These are phyloP conservation scores for Chunga burmeisteri DNA, from an alignment of 2,113 vertebrate species.

Conservation along the genomic window DNA sequence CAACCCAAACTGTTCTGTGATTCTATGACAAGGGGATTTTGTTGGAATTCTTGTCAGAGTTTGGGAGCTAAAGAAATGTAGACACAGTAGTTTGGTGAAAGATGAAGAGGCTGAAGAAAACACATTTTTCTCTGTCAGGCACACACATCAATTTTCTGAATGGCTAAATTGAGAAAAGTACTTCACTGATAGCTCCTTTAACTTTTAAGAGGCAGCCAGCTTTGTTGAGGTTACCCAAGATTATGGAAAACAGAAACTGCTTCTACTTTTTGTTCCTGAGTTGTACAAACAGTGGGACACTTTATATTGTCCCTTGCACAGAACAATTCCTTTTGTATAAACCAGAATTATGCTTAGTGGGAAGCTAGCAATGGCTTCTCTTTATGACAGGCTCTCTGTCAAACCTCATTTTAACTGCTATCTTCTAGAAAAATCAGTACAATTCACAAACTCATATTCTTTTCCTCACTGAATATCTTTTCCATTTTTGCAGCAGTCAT, in stretches of 20 bases:
- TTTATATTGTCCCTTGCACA: background rate
- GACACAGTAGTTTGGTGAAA: background rate
- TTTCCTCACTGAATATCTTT: background rate
- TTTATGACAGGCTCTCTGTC: background rate
- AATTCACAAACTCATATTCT: background rate
- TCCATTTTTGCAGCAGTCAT: background rate
- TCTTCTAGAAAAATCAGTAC: background rate
- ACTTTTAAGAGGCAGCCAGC: background rate
- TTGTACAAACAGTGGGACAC: background rate
- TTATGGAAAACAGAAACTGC: background rate
- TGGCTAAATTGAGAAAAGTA: background rate
- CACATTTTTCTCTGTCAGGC: background rate
- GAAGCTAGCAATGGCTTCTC: background rate
- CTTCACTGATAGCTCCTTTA: background rate
- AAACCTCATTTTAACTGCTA: background rate
- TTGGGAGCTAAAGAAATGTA: background rate
- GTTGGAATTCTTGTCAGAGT: background rate
- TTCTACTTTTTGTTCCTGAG: background rate
- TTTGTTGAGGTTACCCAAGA: background rate
- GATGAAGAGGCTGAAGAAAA: background rate
- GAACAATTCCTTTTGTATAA: background rate
- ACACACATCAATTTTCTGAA: background rate
- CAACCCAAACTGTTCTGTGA: background rate
- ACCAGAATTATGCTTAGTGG: background rate
- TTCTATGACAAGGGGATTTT: background rate